A percentile compares a stretch with the other conserved stretches of the same genome.
These are phyloP conservation scores for Quadroppia sp. DNA, from an alignment of 2,888 invertebrate genomes.

Conservation along the genomic window DNA sequence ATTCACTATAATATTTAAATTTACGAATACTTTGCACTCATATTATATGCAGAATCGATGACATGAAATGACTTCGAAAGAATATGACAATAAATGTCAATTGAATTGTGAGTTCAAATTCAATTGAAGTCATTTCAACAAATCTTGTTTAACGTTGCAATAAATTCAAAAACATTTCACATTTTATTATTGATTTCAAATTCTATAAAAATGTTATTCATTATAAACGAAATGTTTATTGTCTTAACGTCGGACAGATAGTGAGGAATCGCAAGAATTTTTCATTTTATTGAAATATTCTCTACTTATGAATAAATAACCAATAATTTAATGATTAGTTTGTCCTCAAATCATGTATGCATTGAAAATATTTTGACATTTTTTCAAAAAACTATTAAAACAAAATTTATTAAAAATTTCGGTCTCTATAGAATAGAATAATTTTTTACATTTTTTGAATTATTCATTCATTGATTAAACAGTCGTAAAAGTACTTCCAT, in stretches of 20 bases:
- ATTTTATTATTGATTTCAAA: background rate
- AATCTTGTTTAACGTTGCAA: too few species aligned
- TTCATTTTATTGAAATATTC: background rate
- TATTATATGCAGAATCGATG: conserved; percentile 3
- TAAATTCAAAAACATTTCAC: background rate
- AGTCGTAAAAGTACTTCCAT: background rate
- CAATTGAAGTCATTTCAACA: too few species aligned
- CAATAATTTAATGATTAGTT: background rate
- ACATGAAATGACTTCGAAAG: background rate
- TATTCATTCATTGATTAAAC: background rate
- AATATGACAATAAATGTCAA: background rate
- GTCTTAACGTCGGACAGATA: too few species aligned
- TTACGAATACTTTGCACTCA: conserved; percentile 13
- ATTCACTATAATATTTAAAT: background rate
- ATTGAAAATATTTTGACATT: background rate
- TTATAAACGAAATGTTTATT: too few species aligned
- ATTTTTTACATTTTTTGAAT: background rate
- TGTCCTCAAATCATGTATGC: conserved; percentile 6
- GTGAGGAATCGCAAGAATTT: background rate
- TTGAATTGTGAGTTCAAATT: too few species aligned
- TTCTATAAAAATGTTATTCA: too few species aligned
- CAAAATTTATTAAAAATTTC: background rate
- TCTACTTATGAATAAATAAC: background rate
- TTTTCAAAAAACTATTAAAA: background rate
- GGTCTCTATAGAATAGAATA: background rate